phyloP scores from a whole-genome alignment of 1,140 invertebrate species.

The Dolichoris vasculosae region DNA sequence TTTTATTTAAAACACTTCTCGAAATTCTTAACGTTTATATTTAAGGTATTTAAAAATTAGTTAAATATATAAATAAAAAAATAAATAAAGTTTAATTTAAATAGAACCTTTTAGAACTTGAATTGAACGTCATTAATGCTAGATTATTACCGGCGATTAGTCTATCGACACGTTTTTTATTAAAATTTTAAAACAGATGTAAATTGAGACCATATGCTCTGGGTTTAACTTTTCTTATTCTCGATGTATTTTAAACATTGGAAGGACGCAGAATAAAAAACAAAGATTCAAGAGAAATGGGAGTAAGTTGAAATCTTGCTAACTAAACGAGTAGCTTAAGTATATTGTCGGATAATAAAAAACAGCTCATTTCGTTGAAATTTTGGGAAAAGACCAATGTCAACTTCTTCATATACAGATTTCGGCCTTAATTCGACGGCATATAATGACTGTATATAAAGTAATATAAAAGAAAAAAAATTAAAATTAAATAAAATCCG shows the following conservation, averaged over 20 bases:
- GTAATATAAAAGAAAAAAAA: neutral
- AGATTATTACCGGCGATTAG: too few species aligned
- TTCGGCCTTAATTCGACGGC: slow-evolving; percentile 25
- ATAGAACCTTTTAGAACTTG: too few species aligned
- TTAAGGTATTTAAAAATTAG: too few species aligned
- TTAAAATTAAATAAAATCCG: too few species aligned
- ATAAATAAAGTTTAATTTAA: too few species aligned
- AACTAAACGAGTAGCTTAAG: slow-evolving; percentile 13
- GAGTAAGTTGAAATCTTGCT: slow-evolving; percentile 53
- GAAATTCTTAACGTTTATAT: too few species aligned
- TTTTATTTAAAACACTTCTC: too few species aligned
- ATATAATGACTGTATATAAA: neutral
- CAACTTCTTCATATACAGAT: slow-evolving; percentile 47
- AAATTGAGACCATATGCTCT: neutral
- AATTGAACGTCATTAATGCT: too few species aligned
- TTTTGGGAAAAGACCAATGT: slow-evolving; percentile 66
- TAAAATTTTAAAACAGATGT: neutral
- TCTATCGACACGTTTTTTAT: too few species aligned
- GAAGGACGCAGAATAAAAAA: neutral
- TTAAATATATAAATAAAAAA: too few species aligned
- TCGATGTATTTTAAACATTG: neutral
- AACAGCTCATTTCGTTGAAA: slow-evolving; percentile 34
- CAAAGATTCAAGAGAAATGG: neutral
- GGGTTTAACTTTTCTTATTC: neutral
- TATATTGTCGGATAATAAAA: slow-evolving; percentile 34